Evolutionary conservation across 64 coral and sea anemone genomes (phyloP), one percentile per base, ranked within the genome.

Genomic region (Cladopsammia gracilis): DNA sequence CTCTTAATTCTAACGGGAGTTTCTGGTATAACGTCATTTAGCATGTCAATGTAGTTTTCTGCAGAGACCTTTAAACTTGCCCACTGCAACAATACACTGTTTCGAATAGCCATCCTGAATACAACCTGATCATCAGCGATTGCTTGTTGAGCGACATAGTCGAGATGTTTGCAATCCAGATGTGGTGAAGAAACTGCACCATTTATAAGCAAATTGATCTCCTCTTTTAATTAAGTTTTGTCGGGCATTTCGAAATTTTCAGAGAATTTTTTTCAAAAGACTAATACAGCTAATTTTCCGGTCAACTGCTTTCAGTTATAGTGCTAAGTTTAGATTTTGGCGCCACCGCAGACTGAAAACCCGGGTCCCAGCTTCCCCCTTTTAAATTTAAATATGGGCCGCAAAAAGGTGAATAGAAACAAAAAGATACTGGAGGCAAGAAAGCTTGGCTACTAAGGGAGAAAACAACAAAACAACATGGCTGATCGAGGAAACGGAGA

Each of bases 71-170:
- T 69, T 87, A 70, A 66, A 16, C 46, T 87, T 34, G 59, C 60
- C 83, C 83, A 87, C 64, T 69, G 18, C 4, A 68, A 48, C 26
- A 87, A 71, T 44, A 87, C 22, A 26, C 46, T 87, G 64, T 87
- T 87, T 68, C 84, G 67, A 25, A 72, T 70, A 45, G 43, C 48
- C 64, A 87, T 72, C 45, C 61, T 44, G 84, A 48, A 87, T 1
- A 87, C 51, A 53, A 87, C 67, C 24, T 72, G 84, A 87, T 87
- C 84, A 72, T 62, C 84, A 19, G 84, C 47, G 3, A 87, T 87
- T 50, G 84, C 84, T 87, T 72, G 65, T 87, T 87, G 7, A 51
- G 65, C 66, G 24, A 87, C 67, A 24, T 87, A 87, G 45, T 5
- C 18, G 1, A 87, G 16, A 48, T 70, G 60, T 87, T 70, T 44